Base-by-base conservation (phyloP, 2,888 invertebrate species). In the Liopterus haemorrhoidalis region DNA sequence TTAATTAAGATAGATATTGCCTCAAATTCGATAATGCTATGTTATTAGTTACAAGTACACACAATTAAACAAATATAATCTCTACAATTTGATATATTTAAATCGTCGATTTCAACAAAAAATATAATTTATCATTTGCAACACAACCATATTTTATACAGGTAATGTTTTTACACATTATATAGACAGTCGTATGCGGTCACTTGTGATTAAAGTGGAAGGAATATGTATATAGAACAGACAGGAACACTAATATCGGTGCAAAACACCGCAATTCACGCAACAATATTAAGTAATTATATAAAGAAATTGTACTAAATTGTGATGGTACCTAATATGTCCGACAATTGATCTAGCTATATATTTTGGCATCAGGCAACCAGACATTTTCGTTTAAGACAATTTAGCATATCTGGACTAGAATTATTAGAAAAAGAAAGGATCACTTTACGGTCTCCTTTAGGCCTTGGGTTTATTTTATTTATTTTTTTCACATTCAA, bases 1-100 rank as follows among this genome's bases (percentile, higher is more conserved):
- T 33, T 45, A 45, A 39, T 45, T 45, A 45, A 45, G 45, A 45
- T 39, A 45, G 45, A 45, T 45, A 45, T 45, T 45, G 45, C 45
- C 45, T 45, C 45, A 31, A n/a, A 39, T 45, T 45, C 27, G 32
- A 44, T 45, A 45, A 45, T 45, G 45, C 45, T 45, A 45, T 45
- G 45, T 45, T 45, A 45, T 45, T 45, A 45, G 45, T 45, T 45
- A 38, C 38, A 38, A 45, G 31, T 44, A 41, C 41, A 42, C 27
- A 42, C 42, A 35, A 42, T 36, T 44, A 44, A 44, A 44, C 45
- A 39, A 45, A 45, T 45, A 45, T 45, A 45, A 45, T 45, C 39
- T 44, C 45, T 45, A 45, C 45, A 45, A 15, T 39, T 28, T 45
- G 44, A 44, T 44, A 37, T 44, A 20, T 45, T 45, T 45, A 45